Evolutionary conservation across 2,888 invertebrate genomes (phyloP), one percentile per base, ranked within the genome.

Genomic region (Blastobasis lacticolella): DNA sequence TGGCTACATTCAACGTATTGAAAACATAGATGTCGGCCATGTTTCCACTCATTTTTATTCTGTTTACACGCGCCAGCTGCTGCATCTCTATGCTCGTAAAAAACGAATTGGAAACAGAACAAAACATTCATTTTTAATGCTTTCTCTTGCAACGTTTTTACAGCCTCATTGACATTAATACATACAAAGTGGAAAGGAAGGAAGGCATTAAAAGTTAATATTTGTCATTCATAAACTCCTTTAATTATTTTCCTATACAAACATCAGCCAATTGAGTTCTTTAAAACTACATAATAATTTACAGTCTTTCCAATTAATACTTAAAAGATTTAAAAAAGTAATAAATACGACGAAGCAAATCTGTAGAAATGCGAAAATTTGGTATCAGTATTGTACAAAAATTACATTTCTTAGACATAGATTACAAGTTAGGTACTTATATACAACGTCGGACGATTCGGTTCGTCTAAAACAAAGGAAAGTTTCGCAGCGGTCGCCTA

Each of bases 231-330:
- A 79, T 81, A 84, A 85, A 86, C 76, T 75, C 81, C 71, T 83
- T 86, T 86, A 84, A 82, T 86, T 80, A 81, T 76, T 73, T 79
- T 73, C 71, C 84, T 86, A 86, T 86, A 85, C 83, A 85, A 85
- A 86, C 81, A 81, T 83, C 82, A 81, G 83, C 81, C 80, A 75
- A 78, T 83, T 69, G 70, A 73, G 79, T 80, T 71, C 45, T 45
- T 51, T 54, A 49, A 46, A 78, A 75, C 84, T 85, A 86, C 83
- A 81, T 78, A 84, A 81, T 83, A 85, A 81, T 82, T 81, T 87
- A 88, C 87, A 88, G 87, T 88, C 87, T 88, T 88, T 81, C 81
- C 75, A 79, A 86, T 78, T 83, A 87, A 87, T 86, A 88, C 83
- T 84, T 81, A 75, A 75, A 81, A 79, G 75, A 73, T 71, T 77